Evolutionary conservation across 1,140 invertebrate species (phyloP).

Genomic region (Matsumurasca onukii): DNA sequence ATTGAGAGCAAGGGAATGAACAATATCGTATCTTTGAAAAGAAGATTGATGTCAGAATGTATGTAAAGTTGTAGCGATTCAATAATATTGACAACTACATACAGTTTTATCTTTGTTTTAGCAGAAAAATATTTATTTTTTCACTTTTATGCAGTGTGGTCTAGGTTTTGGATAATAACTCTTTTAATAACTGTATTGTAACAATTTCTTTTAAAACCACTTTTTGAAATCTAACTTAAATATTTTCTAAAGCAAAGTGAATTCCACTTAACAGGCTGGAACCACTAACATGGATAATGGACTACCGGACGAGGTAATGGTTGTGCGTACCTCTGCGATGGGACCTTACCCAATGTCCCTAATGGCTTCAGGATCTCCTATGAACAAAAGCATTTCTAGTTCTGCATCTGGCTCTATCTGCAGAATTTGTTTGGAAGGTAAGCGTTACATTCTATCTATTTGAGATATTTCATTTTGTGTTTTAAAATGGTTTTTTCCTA

Average conservation of each 20-base stretch:
- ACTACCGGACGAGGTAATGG: constrained; percentile 16
- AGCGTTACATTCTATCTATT: too few species aligned
- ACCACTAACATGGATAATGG: neutral
- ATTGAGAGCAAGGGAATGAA: too few species aligned
- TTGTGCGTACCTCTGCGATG: constrained; percentile 14
- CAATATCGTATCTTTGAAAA: too few species aligned
- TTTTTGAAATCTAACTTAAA: neutral
- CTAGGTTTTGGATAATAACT: neutral
- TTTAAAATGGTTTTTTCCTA: too few species aligned
- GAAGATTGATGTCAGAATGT: neutral
- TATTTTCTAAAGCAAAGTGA: neutral
- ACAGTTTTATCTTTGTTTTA: neutral
- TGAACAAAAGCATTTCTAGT: constrained; percentile 22
- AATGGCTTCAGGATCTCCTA: constrained; percentile 2
- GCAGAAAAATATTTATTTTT: neutral
- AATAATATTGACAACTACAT: neutral
- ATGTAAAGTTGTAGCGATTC: neutral
- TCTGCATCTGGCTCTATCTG: constrained; percentile 12
- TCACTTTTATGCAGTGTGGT: neutral
- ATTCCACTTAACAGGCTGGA: neutral
- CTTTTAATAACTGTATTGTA: too few species aligned
- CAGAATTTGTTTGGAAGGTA: constrained; percentile 16
- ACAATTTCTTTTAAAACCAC: neutral
- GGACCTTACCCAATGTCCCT: constrained; percentile 13
- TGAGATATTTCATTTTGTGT: too few species aligned